Evolutionary conservation across 1,140 invertebrate species (phyloP), one percentile per base, ranked within the genome.

Genomic region (Varroa destructor): DNA sequence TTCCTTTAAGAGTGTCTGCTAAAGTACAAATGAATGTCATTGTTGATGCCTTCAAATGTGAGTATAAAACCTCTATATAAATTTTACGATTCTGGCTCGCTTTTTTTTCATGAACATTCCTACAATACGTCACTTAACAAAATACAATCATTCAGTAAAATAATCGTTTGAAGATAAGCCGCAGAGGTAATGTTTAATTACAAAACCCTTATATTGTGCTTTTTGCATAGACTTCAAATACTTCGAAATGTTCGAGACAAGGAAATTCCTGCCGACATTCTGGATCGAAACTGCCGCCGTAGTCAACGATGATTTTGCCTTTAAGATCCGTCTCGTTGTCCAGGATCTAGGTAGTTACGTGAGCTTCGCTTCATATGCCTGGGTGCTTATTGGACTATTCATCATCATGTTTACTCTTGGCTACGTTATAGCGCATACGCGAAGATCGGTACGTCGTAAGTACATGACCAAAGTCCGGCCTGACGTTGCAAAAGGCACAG

Each of bases 21-120:
- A 67, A 37, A 67, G 46, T 67, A 40, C 61, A 67, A 67, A 67
- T 67, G 61, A 67, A 67, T 8, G 61, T 67, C 14, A 12, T 25
- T 40, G 10, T 67, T 2, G 61, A 67, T 40, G 46, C 12, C 40
- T 67, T 67, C 37, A 40, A 67, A 46, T 40, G 61, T 67, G 8
- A 67, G 61, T 8, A 8, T 3, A 25, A 51, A 51, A 51, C 46
- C 4, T 51, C 8, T 51, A 51, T 51, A 8, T 51, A 51, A 5
- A 5, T 51, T 8, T 51, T 8, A 8, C 46, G 8, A 51, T 51
- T 8, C 46, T 51, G 3, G 4, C 46, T 51, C 46, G 46, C 8
- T 8, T 8, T 3, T 8, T 51, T 25, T 25, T 25, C 25, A 25
- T 25, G 25, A 25, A 25, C 25, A 25, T 25, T 25, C 25, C 25